A percentile compares a stretch with the other conserved stretches of the same genome.
These are phyloP conservation scores for Oreohelix idahoensis DNA, from an alignment of 1,140 invertebrate genomes.

Conservation along the genomic window DNA sequence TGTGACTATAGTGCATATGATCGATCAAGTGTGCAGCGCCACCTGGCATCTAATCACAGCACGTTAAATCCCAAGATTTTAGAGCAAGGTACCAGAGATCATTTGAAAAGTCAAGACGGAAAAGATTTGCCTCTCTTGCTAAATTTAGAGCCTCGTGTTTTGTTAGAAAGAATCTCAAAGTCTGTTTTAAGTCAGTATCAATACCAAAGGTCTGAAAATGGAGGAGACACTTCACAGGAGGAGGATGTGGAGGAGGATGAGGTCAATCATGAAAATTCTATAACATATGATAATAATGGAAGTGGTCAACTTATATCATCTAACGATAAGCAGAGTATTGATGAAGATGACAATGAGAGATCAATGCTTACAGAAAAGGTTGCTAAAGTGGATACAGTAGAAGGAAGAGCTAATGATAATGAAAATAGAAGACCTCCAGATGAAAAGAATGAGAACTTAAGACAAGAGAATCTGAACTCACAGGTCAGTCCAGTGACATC, in stretches of 20 bases:
- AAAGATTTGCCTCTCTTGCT: constrained; percentile 6
- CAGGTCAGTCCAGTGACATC: no score
- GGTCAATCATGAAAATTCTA: background rate
- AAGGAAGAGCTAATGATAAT: background rate
- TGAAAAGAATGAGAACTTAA: constrained; percentile 1
- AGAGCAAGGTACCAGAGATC: background rate
- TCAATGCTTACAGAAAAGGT: background rate
- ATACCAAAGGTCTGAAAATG: background rate
- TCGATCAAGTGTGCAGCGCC: constrained; percentile 26
- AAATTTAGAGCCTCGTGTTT: constrained; percentile 35
- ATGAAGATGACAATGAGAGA: constrained; percentile 7
- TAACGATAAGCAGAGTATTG: background rate
- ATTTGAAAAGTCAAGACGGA: background rate
- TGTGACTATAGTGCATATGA: constrained; percentile 44
- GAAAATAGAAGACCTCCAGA: background rate
- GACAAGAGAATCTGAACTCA: background rate
- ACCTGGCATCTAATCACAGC: constrained; percentile 29
- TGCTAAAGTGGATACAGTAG: background rate
- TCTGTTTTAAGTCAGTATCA: background rate
- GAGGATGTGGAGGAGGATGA: constrained; percentile 23
- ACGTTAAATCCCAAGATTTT: constrained; percentile 25
- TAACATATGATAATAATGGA: constrained; percentile 1
- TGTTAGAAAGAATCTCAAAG: constrained; percentile 32
- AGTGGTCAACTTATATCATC: constrained; percentile 6
- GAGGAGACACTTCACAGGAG: background rate